Evolutionary conservation across 2,113 vertebrate genomes (phyloP), one percentile per base, ranked within the genome.

Genomic region (Neopipo cinnamomea): DNA sequence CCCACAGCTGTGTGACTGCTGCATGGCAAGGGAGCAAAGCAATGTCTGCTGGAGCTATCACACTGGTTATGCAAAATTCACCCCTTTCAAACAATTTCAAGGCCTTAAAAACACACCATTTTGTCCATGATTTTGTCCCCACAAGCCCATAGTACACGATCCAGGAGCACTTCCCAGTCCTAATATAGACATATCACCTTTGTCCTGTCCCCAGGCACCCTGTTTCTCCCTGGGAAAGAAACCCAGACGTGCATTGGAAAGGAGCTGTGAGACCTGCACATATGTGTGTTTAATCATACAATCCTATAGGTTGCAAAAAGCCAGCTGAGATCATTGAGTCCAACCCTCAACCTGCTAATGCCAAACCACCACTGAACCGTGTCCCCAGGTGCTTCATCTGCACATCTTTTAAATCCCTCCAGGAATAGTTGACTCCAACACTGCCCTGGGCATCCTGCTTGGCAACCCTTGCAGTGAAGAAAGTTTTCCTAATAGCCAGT

Each of bases 1-100:
- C 9, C 28, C 76, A 46, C 3, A 25, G 41, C 0, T 2, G 0
- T 2, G 9, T 1, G 39, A 12, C 25, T 56, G 39, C 71, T 47
- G 41, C 41, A 4, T 7, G 13, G 47, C 70, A 24, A n/a, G 59
- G 42, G 30, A 24, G 52, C 35, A 27, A 19, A 73, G 25, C 33
- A 41, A 17, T 3, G 10, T 12, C 77, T 71, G 19, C 1, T 28
- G 13, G 35, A 47, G 42, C 12, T 88, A 6, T 16, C 12, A 8
- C 28, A 8, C 4, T 27, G 16, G 24, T 41, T 35, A 47, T 8
- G 10, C 47, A 52, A 18, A 72, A 82, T 72, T 62, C 55, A 37
- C 20, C 37, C 49, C 10, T 2, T 31, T 86, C 5, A 46, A 68
- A 83, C 18, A 3, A 61, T 37, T 86, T 72, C 41, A 68, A 68